A percentile compares a stretch with the other conserved stretches of the same genome.
These are phyloP conservation scores for Lysandra coridon DNA, from an alignment of 2,888 invertebrate species.

Conservation along the genomic window DNA sequence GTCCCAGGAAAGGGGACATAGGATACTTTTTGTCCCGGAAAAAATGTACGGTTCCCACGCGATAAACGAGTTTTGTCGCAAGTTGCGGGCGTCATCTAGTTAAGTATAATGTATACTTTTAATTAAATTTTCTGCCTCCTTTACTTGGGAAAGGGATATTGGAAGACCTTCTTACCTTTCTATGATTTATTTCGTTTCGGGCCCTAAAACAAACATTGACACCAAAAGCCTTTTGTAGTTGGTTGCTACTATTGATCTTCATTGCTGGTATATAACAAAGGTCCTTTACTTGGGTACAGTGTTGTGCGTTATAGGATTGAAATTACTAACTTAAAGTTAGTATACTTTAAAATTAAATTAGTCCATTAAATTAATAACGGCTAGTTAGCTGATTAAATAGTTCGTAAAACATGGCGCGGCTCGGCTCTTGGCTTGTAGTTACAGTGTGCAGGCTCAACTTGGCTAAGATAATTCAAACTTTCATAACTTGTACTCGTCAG, in stretches of 20 bases:
- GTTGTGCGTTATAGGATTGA: too few relatives aligned
- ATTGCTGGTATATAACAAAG: neutral
- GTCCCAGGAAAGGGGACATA: too few relatives aligned
- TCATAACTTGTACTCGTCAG: neutral
- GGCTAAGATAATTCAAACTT: neutral
- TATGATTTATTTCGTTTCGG: too few relatives aligned
- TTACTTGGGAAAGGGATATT: too few relatives aligned
- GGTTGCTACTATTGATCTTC: too few relatives aligned
- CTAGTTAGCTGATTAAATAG: neutral
- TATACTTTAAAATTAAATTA: neutral
- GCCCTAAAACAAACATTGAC: too few relatives aligned
- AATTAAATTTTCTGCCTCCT: neutral
- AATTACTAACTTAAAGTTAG: neutral
- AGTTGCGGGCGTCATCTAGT: too few relatives aligned
- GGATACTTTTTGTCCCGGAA: too few relatives aligned
- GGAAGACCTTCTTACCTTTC: too few relatives aligned
- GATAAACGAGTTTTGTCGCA: too few relatives aligned
- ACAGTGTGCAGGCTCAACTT: neutral
- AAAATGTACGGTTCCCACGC: too few relatives aligned
- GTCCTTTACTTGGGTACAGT: neutral
- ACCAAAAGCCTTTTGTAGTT: too few relatives aligned
- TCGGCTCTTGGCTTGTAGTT: neutral
- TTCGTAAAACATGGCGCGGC: neutral
- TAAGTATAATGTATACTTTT: neutral
- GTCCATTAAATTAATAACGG: neutral